Evolutionary conservation across 1,140 invertebrate species (phyloP), one percentile per base, ranked within the genome.

Genomic region (Condylostylus longicornis): DNA sequence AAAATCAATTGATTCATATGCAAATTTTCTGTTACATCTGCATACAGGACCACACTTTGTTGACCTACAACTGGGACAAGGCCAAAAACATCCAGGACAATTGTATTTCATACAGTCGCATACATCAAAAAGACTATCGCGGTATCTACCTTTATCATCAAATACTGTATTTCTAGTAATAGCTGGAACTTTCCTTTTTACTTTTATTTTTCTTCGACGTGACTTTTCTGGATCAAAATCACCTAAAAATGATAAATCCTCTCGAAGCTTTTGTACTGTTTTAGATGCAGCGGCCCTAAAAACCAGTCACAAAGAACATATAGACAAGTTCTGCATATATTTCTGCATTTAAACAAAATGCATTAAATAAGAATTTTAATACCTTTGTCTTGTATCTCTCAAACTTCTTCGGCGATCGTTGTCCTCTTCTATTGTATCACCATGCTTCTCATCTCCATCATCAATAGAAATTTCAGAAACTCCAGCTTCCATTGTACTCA

Each of bases 181-280:
- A 32, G 30, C 30, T 17, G 12, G 8, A 4, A 18, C 8, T 42
- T 49, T 50, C 13, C 49, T 28, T 23, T 42, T 47, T 19, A 47
- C 19, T 39, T 53, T 53, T 18, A 47, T 35, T 31, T 43, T 45
- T 39, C 51, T 49, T 1, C 51, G 46, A 17, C 34, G 38, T n/a
- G 51, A 51, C 35, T 49, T 53, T 38, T 51, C 46, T 1, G 49
- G 47, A 39, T 53, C 47, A 14, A 51, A 51, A 38, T 53, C 47
- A 18, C 46, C 42, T 9, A 53, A 30, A 27, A 46, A 53, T 35
- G 44, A 50, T 0, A 37, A 9, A 13, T 45, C 42, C 15, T 44
- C 37, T 9, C 42, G 29, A 8, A 42, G 18, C 5, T 35, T 20
- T 2, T 37, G 37, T 21, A 38, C 40, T 2, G 35, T 35, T 18